A percentile compares a stretch with the other conserved stretches of the same genome.
These are phyloP conservation scores for Tetramorium parvispinum DNA, from an alignment of 1,140 invertebrate genomes.

Conservation along the genomic window DNA sequence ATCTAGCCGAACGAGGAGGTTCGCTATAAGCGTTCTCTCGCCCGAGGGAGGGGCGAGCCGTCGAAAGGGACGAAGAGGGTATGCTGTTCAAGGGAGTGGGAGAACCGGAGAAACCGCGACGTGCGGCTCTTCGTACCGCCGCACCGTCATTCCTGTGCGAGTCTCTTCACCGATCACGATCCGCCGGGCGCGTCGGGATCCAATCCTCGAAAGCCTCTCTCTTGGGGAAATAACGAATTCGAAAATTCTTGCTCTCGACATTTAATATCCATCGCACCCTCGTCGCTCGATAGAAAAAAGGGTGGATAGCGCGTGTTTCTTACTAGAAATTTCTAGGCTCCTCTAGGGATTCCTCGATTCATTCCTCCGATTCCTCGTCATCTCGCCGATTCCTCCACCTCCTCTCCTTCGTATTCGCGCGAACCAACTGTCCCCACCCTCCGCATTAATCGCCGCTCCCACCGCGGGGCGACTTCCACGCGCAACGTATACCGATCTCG, in stretches of 20 bases:
- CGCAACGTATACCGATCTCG: slow-evolving; percentile 34
- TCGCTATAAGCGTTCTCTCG: not conserved
- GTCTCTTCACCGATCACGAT: slow-evolving; percentile 62
- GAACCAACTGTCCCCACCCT: slow-evolving; percentile 23
- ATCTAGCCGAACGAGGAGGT: slow-evolving; percentile 31
- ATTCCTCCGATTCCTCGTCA: too few species aligned
- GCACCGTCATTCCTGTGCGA: slow-evolving; percentile 75
- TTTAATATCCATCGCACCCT: not conserved
- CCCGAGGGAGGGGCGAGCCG: not conserved
- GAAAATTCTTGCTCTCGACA: not conserved
- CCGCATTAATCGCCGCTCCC: not conserved
- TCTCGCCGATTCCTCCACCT: slow-evolving; percentile 26
- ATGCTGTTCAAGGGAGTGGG: slow-evolving; percentile 41
- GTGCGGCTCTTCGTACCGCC: slow-evolving; percentile 54
- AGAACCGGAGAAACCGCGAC: slow-evolving; percentile 44
- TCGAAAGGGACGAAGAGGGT: slow-evolving; percentile 59
- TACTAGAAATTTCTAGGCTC: not conserved
- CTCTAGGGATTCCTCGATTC: not conserved
- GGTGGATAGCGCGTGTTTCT: not conserved
- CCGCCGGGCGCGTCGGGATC: not conserved
- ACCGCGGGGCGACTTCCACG: slow-evolving; percentile 25
- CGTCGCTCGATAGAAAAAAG: not conserved
- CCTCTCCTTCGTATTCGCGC: not conserved
- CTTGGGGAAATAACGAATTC: not conserved
- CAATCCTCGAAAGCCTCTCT: not conserved